Evolutionary conservation across 1,140 invertebrate genomes (phyloP).

Genomic region (Cepaea nemoralis): DNA sequence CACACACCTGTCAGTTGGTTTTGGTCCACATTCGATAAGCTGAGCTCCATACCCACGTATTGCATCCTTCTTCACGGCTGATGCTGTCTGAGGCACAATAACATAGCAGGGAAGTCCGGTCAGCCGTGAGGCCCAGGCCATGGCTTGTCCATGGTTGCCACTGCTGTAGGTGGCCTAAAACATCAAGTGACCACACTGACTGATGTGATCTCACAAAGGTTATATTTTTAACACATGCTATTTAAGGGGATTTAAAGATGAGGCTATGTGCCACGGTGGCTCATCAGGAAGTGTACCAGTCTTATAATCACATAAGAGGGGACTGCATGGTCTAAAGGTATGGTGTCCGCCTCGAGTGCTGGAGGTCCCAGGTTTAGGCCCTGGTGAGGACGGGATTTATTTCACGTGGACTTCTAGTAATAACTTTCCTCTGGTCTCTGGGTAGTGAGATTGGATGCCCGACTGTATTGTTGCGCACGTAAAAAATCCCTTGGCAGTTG

Average conservation of each 20-base stretch:
- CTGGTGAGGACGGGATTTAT: too few species aligned
- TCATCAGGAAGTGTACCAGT: not conserved
- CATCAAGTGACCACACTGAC: too few species aligned
- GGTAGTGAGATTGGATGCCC: too few species aligned
- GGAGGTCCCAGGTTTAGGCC: too few species aligned
- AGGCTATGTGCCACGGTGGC: not conserved
- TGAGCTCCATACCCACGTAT: conserved; percentile 71
- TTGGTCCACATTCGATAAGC: conserved; percentile 68
- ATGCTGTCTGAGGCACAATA: conserved; percentile 70
- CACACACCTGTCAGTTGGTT: conserved; percentile 54
- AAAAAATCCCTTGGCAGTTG: too few species aligned
- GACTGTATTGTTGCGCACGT: too few species aligned
- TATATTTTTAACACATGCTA: not conserved
- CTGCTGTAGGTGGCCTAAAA: conserved; percentile 72
- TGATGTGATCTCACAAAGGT: too few species aligned
- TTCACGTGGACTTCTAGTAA: too few species aligned
- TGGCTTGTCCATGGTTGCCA: conserved; percentile 73
- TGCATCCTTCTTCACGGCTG: conserved; percentile 69
- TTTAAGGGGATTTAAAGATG: not conserved
- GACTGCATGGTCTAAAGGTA: not conserved
- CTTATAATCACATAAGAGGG: not conserved
- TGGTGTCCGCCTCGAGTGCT: too few species aligned
- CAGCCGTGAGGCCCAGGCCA: conserved; percentile 69
- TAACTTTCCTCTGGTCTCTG: too few species aligned
- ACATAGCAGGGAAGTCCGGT: conserved; percentile 69